These are phyloP conservation scores for Drosophila ohnishii DNA, from an alignment of 1,140 invertebrate species.

Conservation along the genomic window DNA sequence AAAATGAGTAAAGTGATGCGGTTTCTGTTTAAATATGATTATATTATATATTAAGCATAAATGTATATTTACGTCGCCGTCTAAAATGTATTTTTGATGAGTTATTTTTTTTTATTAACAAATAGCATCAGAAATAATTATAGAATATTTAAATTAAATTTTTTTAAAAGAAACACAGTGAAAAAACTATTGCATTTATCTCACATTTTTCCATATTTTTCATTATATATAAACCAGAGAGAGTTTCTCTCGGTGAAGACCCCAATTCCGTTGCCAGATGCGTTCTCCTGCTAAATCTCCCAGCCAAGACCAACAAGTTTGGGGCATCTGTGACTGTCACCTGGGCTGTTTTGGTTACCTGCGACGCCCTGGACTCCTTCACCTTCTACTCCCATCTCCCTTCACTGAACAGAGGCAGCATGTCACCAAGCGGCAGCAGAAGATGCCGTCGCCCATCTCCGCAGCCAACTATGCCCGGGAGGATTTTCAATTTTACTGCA, in stretches of 20 bases:
- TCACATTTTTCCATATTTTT: no score
- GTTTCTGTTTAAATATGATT: no score
- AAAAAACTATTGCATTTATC: no score
- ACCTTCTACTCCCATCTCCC: background rate
- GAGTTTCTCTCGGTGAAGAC: constrained; percentile 22
- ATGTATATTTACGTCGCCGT: no score
- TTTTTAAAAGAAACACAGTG: no score
- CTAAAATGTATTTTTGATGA: no score
- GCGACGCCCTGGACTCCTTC: background rate
- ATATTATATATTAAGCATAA: no score
- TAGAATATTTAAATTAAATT: no score
- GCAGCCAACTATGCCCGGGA: constrained; percentile 60
- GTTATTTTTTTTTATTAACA: no score
- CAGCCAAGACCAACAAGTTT: constrained; percentile 63
- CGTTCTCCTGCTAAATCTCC: constrained; percentile 64
- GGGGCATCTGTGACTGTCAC: constrained; percentile 70
- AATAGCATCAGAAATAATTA: no score
- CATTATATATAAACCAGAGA: background rate
- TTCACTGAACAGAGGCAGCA: constrained; percentile 43
- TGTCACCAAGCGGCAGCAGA: constrained; percentile 66
- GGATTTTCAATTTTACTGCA: constrained; percentile 83
- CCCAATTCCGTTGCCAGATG: constrained; percentile 38
- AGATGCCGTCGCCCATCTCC: constrained; percentile 27
- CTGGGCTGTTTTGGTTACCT: constrained; percentile 27
- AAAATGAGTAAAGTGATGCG: no score